Evolutionary conservation across 2,113 vertebrate species (phyloP), one percentile per base, ranked within the genome.

Genomic region (Phycodurus eques): DNA sequence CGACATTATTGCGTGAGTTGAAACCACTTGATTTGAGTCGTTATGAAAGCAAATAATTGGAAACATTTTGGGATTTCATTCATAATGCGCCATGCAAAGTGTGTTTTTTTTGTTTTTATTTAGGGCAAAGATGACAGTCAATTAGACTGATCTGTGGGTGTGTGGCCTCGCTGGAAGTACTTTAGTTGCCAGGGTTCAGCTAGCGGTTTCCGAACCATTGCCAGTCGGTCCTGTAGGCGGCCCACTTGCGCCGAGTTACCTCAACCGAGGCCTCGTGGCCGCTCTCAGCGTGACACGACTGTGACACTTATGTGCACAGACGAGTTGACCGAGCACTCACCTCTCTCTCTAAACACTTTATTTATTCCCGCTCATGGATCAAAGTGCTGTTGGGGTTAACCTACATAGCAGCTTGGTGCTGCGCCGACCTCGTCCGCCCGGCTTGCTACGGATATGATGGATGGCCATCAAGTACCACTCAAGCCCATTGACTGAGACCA

Each of bases 301-400:
- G 76, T 60, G 78, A 77, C 75, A n/a, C 57, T 57, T 57, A 71
- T 47, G 47, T 33, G 65, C 72, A 69, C 84, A 87, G 87, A 90
- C 86, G 42, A 70, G 76, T 84, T 94, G 92, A 93, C 92, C 91
- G 91, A 88, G 77, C 89, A 91, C 85, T 92, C 89, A 94, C 91
- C 92, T 90, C 88, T 47, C 82, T 27, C 27, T 67, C 77, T 20
- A 77, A 82, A 80, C 80, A 85, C 78, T 75, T 86, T 78, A 88
- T 90, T 89, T 90, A 85, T 57, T 70, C 27, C 80, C 67, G 67
- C 77, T 70, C 60, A 35, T 35, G 70, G 84, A 87, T 88, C 82
- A 86, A 84, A 82, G 81, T 64, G 79, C 71, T 80, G 81, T 80
- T 64, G 61, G 72, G 19, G 82, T 78, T 91, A 92, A 90, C 89